A percentile compares a stretch with the other conserved stretches of the same genome.
phyloP scores from a whole-genome alignment of 2,113 vertebrate species.

The Ceyx margarethae region DNA sequence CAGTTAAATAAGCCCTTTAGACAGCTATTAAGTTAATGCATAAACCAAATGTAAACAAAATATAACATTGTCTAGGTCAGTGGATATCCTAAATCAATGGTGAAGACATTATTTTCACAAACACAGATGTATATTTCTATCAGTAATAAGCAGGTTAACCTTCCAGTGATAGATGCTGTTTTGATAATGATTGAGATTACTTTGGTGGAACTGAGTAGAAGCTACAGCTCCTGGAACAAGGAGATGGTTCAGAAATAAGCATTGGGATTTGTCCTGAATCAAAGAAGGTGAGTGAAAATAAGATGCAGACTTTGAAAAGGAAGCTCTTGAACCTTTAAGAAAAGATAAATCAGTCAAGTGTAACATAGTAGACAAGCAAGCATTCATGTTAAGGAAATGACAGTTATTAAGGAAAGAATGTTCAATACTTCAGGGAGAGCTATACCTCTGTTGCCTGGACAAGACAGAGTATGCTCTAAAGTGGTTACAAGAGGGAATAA shows the following conservation, averaged over 20 bases:
- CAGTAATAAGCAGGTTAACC: neutral
- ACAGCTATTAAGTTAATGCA: no score
- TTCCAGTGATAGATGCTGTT: neutral
- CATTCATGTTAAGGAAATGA: neutral
- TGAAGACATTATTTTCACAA: neutral
- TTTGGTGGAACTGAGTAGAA: neutral
- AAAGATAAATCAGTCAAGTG: neutral
- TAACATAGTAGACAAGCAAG: neutral
- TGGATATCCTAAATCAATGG: neutral
- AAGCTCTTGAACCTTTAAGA: neutral
- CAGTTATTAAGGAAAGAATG: neutral
- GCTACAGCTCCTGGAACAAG: accelerated
- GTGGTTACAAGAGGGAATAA: neutral
- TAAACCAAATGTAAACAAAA: neutral
- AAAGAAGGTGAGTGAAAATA: neutral
- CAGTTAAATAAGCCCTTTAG: no score
- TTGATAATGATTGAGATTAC: neutral
- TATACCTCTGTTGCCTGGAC: neutral
- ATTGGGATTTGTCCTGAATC: neutral
- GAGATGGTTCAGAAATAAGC: neutral
- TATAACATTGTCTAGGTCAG: neutral
- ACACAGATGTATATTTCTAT: neutral
- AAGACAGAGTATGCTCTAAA: neutral
- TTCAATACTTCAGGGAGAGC: neutral
- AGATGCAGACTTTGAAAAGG: neutral